Percentiles rank a stretch among this genome's conserved stretches.
These are phyloP conservation scores for Cepphus grylle DNA, from an alignment of 2,113 vertebrate species.

Conservation along the genomic window DNA sequence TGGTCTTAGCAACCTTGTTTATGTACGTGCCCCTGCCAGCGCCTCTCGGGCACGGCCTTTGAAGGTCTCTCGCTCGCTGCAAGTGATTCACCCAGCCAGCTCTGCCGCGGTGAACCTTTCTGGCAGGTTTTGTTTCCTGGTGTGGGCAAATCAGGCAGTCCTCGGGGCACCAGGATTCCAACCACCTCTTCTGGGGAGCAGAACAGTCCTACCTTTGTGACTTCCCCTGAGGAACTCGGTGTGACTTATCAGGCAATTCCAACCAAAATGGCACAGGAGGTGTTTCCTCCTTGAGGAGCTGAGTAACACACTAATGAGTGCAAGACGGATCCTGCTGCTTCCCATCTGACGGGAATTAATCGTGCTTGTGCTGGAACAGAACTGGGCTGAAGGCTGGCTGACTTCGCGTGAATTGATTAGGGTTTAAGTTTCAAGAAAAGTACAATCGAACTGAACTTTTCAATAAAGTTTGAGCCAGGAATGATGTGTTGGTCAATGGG, in stretches of 20 bases:
- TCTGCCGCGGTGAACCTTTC: neutral
- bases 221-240: neutral
- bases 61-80: neutral
- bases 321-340: neutral
- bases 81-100: neutral
- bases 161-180: neutral
- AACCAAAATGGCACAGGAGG: neutral
- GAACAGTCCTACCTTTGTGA: rapidly evolving
- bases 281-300: neutral
- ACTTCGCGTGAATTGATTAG: neutral
- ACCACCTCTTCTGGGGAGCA: neutral
- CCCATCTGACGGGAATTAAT: neutral
- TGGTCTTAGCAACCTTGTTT: neutral
- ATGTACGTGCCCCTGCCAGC: neutral
- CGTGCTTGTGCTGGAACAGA: neutral
- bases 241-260: neutral
- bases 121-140: neutral
- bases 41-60: neutral
- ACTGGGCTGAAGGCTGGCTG: neutral
- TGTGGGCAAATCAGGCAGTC: neutral
- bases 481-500: neutral
- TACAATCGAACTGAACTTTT: neutral
- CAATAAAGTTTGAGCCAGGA: neutral
- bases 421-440: neutral
- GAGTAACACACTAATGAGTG: neutral